A percentile compares a stretch with the other conserved stretches of the same genome.
These are phyloP conservation scores for Semnornis frantzii DNA, from an alignment of 2,113 vertebrate genomes.

Conservation along the genomic window DNA sequence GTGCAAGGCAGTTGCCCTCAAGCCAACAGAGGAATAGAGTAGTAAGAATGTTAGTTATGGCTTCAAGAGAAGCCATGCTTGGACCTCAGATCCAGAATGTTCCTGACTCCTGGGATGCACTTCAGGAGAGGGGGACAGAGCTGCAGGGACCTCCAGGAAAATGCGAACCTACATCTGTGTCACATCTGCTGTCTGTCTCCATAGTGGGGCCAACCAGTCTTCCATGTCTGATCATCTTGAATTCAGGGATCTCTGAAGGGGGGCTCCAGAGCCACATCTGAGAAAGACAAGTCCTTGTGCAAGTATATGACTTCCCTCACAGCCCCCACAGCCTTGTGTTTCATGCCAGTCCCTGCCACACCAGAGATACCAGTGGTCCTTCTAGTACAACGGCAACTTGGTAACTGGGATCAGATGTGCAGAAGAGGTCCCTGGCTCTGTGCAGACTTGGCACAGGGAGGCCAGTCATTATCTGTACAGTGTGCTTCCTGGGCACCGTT, in stretches of 20 bases:
- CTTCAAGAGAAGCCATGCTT: neutral
- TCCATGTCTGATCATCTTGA: neutral
- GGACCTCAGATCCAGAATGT: neutral
- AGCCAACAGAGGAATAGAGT: neutral
- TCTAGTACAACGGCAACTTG: neutral
- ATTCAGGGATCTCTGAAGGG: neutral
- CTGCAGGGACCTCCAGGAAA: neutral
- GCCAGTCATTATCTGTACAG: neutral
- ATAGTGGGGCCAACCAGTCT: neutral
- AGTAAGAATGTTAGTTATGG: neutral
- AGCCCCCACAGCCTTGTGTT: accelerated
- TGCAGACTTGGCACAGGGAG: neutral
- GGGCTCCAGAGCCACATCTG: neutral
- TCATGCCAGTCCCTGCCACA: neutral
- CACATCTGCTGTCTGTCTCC: neutral
- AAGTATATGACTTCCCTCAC: neutral
- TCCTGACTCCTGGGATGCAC: neutral
- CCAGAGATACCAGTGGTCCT: neutral
- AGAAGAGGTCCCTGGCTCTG: neutral
- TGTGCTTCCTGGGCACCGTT: accelerated
- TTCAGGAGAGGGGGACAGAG: neutral
- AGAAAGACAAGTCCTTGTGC: neutral
- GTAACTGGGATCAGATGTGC: neutral
- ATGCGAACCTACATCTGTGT: neutral
- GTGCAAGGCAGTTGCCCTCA: neutral